Base-by-base conservation (phyloP, 2,797 vertebrate genomes). In the Tapera naevia region DNA sequence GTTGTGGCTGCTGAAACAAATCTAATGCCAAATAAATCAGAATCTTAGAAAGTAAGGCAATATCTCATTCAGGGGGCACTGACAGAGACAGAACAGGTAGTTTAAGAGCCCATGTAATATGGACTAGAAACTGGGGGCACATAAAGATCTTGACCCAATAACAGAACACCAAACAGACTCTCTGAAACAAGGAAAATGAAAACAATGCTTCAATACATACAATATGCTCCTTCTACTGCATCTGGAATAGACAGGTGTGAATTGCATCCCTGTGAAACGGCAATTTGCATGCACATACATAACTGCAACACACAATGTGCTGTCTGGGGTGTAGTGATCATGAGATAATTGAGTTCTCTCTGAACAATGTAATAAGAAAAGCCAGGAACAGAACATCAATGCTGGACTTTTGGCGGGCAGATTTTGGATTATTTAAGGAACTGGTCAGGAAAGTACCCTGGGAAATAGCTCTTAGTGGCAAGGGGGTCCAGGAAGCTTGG, bases 41-140 rank as follows among this genome's bases (percentile, higher is more conserved):
- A 82, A 48, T 2, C 16, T n/a, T 39, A 61, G 66, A 71, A 54
- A 19, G 30, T 11, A 86, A 54, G 43, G 5, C 13, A 46, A 33
- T 30, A 51, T 32, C 15, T 11, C 10, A 17, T 54, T 21, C 24
- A 24, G 1, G 0, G 17, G 14, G 11, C 2, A 17, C 66, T 14
- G 6, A 33, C 15, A 45, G 8, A 81, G 66, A 56, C 30, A 62
- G 35, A 67, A 14, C 8, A 48, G 4, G 41, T 21, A 6, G 5
- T 48, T 22, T 13, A 53, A 64, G 16, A 89, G 32, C 7, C 27
- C 30, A 6, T 12, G 17, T 11, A 64, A 61, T 1, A 64, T 1
- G 2, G 12, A 18, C 30, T 27, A 86, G 45, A 86, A 86, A 75
- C 1, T 13, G 18, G 45, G 25, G 79, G 27, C 17, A 71, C 28